A percentile compares a stretch with the other conserved stretches of the same genome.
Conservation (phyloP, 1,140 invertebrate species). For the Drosophila albomicans region DNA sequence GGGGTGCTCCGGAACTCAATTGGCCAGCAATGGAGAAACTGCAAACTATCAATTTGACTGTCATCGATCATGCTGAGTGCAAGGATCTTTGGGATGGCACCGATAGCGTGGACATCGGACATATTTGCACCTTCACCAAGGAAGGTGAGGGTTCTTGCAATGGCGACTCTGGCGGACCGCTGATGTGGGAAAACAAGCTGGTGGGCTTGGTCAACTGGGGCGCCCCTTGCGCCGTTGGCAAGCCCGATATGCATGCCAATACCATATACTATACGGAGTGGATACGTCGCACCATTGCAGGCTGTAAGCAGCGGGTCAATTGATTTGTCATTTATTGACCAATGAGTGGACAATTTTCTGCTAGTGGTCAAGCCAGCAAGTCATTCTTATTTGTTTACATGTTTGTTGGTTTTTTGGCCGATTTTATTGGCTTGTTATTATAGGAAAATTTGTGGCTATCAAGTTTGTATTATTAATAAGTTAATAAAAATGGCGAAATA, state of each 20-base stretch:
- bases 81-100: conserved; percentile 38
- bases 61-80: conserved; percentile 62
- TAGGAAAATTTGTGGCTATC: background rate
- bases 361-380: conserved; percentile 7
- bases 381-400: conserved; percentile 17
- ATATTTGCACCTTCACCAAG: conserved; percentile 87
- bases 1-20: conserved; percentile 58
- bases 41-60: conserved; percentile 64
- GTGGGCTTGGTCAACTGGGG: conserved; percentile 87
- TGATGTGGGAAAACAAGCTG: conserved; percentile 83
- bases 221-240: conserved; percentile 85
- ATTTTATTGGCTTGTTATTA: conserved; percentile 55
- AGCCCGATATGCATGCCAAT: conserved; percentile 86
- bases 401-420: conserved; percentile 33
- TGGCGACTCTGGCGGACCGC: conserved; percentile 87
- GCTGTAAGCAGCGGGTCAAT: conserved; percentile 55
- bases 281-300: conserved; percentile 52
- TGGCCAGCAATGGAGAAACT: conserved; percentile 44
- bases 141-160: conserved; percentile 86
- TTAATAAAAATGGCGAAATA: conserved; percentile 17
- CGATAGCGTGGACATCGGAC: conserved; percentile 67
- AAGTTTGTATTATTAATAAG: conserved; percentile 18
- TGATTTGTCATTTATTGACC: conserved; percentile 5
- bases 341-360: background rate
- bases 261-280: conserved; percentile 77